Percentiles rank a stretch among this genome's conserved stretches.
phyloP scores from a whole-genome alignment of 1,140 invertebrate species.

The Solen grandis region DNA sequence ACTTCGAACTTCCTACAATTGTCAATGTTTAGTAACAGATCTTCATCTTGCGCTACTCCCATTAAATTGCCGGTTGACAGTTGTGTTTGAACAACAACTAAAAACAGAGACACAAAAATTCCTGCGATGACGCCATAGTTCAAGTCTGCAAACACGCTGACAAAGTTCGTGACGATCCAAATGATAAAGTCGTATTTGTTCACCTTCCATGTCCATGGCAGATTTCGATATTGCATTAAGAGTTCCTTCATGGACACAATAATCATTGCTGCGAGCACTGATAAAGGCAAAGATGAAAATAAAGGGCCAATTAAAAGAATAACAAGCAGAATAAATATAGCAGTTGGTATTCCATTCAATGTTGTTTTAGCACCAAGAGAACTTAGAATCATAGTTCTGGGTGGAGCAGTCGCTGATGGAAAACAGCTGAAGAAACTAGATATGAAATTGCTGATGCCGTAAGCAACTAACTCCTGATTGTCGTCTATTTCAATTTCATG shows the following conservation, averaged over 20 bases:
- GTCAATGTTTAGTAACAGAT: conserved; percentile 49
- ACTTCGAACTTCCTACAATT: conserved; percentile 80
- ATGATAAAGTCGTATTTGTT: conserved; percentile 75
- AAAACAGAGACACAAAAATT: conserved; percentile 65
- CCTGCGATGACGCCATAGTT: conserved; percentile 70
- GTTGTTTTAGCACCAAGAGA: conserved; percentile 63
- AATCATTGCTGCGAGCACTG: conserved; percentile 76
- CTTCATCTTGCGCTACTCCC: conserved; percentile 51
- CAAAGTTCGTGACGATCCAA: conserved; percentile 68
- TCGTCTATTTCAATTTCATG: conserved; percentile 78
- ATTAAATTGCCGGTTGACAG: conserved; percentile 41
- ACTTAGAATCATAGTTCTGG: conserved; percentile 86
- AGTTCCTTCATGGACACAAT: conserved; percentile 76
- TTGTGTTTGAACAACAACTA: conserved; percentile 67
- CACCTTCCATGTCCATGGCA: conserved; percentile 67
- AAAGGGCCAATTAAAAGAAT: conserved; percentile 80
- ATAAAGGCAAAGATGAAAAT: conserved; percentile 79
- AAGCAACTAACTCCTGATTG: conserved; percentile 82
- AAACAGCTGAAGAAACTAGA: conserved; percentile 82
- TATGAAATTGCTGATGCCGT: conserved; percentile 80
- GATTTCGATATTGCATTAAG: conserved; percentile 86
- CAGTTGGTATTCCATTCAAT: conserved; percentile 76
- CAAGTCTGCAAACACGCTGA: conserved; percentile 69
- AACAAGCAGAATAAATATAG: conserved; percentile 80
- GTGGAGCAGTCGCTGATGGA: conserved; percentile 88